Percentiles rank a stretch among this genome's conserved stretches.
Evolutionary conservation across 2,797 vertebrate species (phyloP).

Genomic region (Dermochelys coriacea): DNA sequence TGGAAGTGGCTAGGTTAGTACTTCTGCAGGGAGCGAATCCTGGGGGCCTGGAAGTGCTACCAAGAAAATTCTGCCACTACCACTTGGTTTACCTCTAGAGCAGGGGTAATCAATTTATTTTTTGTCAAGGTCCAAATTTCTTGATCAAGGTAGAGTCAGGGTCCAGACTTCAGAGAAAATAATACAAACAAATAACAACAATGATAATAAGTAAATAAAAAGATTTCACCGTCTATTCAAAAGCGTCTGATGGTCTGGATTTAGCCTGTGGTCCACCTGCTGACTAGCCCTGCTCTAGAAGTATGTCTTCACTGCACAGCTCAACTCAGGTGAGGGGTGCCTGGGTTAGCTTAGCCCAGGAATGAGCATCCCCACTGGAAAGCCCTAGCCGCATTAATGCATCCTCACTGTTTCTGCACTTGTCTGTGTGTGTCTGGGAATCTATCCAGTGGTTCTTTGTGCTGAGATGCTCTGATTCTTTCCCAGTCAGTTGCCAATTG

Average conservation of each 20-base stretch:
- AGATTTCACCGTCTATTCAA: too few relatives aligned
- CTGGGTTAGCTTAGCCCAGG: neutral
- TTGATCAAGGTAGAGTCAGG: too few relatives aligned
- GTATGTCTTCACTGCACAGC: neutral
- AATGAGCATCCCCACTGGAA: neutral
- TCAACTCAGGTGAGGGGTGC: neutral
- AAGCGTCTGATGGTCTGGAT: too few relatives aligned
- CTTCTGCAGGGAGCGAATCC: rapidly evolving
- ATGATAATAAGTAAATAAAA: too few relatives aligned
- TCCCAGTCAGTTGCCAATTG: neutral
- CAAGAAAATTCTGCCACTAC: neutral
- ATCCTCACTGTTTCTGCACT: neutral
- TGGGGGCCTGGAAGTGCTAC: neutral
- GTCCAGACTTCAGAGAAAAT: too few relatives aligned
- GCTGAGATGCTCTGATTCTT: neutral
- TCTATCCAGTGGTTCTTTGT: neutral
- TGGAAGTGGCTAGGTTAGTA: neutral
- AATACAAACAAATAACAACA: too few relatives aligned
- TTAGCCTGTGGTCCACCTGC: too few relatives aligned
- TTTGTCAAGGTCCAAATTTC: too few relatives aligned
- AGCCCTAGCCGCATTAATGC: neutral
- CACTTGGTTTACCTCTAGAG: neutral
- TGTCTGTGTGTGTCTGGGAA: neutral
- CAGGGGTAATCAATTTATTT: too few relatives aligned
- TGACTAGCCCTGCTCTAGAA: neutral